Evolutionary conservation across 2,113 vertebrate genomes (phyloP), one percentile per base, ranked within the genome.

Genomic region (Bostrychus sinensis): DNA sequence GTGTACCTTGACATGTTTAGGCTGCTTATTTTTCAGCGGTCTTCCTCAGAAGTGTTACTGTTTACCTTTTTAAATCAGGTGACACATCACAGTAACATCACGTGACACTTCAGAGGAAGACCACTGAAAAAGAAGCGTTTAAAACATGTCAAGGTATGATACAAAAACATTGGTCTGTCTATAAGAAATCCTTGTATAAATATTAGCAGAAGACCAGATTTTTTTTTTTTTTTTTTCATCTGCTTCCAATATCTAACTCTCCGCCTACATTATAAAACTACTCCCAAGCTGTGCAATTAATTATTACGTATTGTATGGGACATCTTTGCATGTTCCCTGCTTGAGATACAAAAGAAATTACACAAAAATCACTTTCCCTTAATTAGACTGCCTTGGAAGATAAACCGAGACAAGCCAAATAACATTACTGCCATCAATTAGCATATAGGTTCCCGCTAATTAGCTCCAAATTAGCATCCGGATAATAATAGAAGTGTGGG

Each of bases 401-500:
- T 77, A 10, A 70, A 51, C 42, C 17, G 26, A 64, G 19, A 51
- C 25, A 28, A 28, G 39, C 65, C 63, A 67, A 67, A 58, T 72
- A 61, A 56, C 30, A 61, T 68, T 55, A 56, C 62, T 58, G 51
- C 45, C 74, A 53, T 63, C 78, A 83, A 59, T 82, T 86, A 77
- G 68, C 56, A 7, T 38, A 4, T 46, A 6, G 23, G 45, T 62
- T 25, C 55, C 51, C 57, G 4, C 46, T 80, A 77, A 85, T 83
- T 70, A 79, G 36, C 43, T 56, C 46, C 36, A 64, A 67, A 84
- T 81, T 75, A 57, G 37, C 50, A 78, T 55, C 17, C 30, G 26
- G 34, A 57, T 73, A 68, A 63, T 63, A 70, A 63, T 50, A 53
- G 58, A 77, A 68, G 69, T 75, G 60, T 43, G 59, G 42, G 62